Evolutionary conservation across 2,797 vertebrate genomes (phyloP).

Genomic region (Dendrocincla tyrannina): DNA sequence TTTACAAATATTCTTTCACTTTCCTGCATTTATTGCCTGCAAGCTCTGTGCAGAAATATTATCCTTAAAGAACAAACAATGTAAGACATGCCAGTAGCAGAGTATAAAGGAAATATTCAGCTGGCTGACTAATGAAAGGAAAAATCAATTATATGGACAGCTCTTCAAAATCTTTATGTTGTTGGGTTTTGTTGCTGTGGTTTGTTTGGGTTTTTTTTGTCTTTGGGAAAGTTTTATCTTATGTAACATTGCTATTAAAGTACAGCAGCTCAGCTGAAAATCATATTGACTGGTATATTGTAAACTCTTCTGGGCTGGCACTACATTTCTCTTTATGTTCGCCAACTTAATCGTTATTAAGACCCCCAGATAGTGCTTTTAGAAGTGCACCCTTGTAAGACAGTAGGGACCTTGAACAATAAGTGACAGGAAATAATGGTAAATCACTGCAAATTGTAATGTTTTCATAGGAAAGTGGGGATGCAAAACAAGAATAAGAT

Average conservation of each 20-base stretch:
- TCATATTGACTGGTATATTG: neutral
- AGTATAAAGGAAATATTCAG: constrained; percentile 34
- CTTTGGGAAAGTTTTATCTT: neutral
- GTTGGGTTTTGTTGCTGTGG: neutral
- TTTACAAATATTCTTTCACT: neutral
- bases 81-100: neutral
- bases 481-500: neutral
- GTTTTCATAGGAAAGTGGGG: neutral
- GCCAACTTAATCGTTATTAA: neutral
- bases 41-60: neutral
- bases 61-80: neutral
- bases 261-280: neutral
- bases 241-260: neutral
- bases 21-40: neutral
- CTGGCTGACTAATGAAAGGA: constrained; percentile 27
- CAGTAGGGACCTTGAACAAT: neutral
- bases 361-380: neutral
- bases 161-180: neutral
- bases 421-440: neutral
- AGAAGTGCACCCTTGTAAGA: neutral
- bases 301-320: neutral
- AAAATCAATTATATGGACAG: constrained; percentile 44
- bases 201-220: neutral
- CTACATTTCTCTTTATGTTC: neutral
- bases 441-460: neutral